Evolutionary conservation across 2,113 vertebrate genomes (phyloP), one percentile per base, ranked within the genome.

Genomic region (Salvelinus namaycush): DNA sequence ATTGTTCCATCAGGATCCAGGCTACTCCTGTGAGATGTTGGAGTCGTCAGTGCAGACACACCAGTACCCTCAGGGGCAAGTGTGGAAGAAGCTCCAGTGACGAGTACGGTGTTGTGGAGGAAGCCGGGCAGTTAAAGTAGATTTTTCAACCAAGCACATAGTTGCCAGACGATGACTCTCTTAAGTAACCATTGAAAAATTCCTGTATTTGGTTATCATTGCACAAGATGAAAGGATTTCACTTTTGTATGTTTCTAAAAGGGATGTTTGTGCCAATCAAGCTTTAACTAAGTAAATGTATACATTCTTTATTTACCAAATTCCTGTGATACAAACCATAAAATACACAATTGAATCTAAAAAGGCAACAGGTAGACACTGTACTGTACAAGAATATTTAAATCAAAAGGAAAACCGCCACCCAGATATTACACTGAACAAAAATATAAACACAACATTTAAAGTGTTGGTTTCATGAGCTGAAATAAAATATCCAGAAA

Each of bases 1-100:
- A 18, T 5, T 18, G 13, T 48, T 69, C 51, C 72, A 57, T 54
- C 83, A 96, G 95, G 92, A 92, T 77, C 86, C 94, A 44, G 96
- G 95, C 29, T 97, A 94, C 83, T 96, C 95, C 5, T 93, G 92
- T 72, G 95, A 97, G 92, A 96, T 96, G 93, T 85, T 95, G 79
- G 94, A 95, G 51, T 90, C 92, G 0, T 95, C 95, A 0, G 90
- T 94, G 78, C 83, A 86, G 82, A 44, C 8, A 91, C 82, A 96
- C 65, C 89, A 89, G 60, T 97, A 92, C 80, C 95, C 96, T 54
- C 80, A 62, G 89, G 39, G 39, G 8, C 39, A 93, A 0, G 84
- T 92, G 3, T 96, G 95, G 95, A 93, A 90, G 81, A 81, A 78
- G 27, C 81, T 87, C 62, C 67, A 83, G 70, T 82, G 76, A 81